Conservation (phyloP, 2,888 invertebrate genomes). For the Hyles lineata region DNA sequence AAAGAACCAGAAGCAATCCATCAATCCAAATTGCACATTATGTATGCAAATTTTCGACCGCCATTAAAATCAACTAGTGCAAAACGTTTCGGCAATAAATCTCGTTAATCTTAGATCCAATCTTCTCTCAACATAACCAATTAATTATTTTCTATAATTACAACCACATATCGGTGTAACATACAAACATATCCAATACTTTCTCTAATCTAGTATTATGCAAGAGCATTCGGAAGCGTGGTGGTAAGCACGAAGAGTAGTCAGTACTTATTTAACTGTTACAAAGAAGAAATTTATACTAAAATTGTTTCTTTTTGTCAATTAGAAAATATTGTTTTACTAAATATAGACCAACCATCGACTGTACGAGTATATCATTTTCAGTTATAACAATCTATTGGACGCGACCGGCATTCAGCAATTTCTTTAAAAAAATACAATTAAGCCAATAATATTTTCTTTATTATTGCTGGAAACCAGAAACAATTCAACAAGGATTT, state of each 20-base stretch:
- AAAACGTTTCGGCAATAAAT: constrained; percentile 19
- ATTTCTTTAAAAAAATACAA: too few species aligned
- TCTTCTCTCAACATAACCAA: constrained; percentile 12
- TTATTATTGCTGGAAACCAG: too few species aligned
- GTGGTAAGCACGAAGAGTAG: constrained; percentile 4
- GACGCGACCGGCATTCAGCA: too few species aligned
- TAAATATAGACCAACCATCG: too few species aligned
- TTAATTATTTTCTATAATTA: constrained; percentile 18
- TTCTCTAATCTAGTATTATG: constrained; percentile 24
- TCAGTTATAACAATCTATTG: too few species aligned
- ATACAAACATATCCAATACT: constrained; percentile 16
- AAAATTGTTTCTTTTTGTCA: too few species aligned
- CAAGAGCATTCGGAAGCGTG: constrained; percentile 8
- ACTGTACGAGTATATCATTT: too few species aligned
- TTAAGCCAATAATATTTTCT: too few species aligned
- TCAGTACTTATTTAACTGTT: not conserved
- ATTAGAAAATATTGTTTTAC: too few species aligned
- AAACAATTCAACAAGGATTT: too few species aligned
- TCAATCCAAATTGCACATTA: constrained; percentile 19
- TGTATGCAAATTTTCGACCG: constrained; percentile 2
- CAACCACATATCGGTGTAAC: constrained; percentile 22
- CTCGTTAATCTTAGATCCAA: constrained; percentile 10
- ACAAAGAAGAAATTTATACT: not conserved
- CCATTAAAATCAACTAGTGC: constrained; percentile 13
- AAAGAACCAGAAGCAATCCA: constrained; percentile 20